Evolutionary conservation across 2,888 invertebrate species (phyloP).

Genomic region (Agriopis leucophaearia): DNA sequence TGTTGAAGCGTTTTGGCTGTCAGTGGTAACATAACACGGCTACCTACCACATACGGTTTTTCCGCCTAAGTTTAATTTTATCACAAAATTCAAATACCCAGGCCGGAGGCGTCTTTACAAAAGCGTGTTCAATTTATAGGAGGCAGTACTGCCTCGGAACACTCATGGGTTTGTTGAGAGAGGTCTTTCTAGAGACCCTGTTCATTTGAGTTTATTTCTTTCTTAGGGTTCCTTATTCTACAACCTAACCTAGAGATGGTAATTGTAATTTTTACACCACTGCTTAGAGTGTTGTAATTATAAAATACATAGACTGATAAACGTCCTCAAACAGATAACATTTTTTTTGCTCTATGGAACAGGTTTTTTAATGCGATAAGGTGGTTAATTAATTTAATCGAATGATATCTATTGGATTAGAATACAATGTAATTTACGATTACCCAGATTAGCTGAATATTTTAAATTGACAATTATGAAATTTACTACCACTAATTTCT

Average conservation of each 20-base stretch:
- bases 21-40: no score
- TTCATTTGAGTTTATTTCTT: no score
- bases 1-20: no score
- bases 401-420: constrained; percentile 36
- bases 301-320: neutral
- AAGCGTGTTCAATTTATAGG: no score
- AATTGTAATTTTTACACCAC: neutral
- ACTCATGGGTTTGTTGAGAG: no score
- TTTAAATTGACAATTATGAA: neutral
- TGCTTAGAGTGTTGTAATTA: neutral
- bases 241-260: neutral
- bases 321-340: neutral
- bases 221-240: neutral
- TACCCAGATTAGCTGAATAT: constrained; percentile 3
- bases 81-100: no score
- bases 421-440: constrained; percentile 24
- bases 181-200: no score
- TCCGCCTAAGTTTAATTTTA: no score
- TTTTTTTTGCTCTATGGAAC: constrained; percentile 13
- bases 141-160: no score
- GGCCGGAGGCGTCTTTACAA: no score
- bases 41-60: no score
- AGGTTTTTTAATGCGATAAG: constrained; percentile 12
- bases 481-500: neutral
- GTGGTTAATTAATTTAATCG: constrained; percentile 14